Conservation (phyloP, 2,797 vertebrate species). For the Chloroceryle amazona region DNA sequence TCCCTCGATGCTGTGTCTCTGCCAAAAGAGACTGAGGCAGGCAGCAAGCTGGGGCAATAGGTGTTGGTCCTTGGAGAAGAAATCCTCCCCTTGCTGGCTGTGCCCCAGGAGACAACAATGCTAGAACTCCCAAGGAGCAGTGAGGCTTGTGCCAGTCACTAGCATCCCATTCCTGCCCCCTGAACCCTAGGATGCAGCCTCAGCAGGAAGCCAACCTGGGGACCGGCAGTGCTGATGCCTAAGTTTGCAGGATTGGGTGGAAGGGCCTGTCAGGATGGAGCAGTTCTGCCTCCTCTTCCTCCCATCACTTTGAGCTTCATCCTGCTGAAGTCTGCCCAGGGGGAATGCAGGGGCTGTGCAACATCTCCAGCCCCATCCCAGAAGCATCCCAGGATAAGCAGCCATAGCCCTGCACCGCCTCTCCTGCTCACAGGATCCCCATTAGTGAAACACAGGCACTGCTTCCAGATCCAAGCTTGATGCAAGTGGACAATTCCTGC, state of each 20-base stretch:
- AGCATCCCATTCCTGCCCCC: background rate
- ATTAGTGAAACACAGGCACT: background rate
- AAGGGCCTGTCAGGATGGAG: background rate
- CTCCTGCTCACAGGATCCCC: background rate
- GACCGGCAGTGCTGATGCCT: background rate
- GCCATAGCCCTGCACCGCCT: rapidly evolving
- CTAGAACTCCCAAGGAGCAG: background rate
- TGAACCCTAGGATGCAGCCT: background rate
- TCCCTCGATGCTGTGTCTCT: slow-evolving; percentile 17
- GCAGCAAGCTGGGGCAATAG: slow-evolving; percentile 16
- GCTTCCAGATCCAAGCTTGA: background rate
- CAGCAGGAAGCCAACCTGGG: background rate
- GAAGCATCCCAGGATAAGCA: background rate
- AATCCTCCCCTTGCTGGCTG: slow-evolving; percentile 61
- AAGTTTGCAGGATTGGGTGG: background rate
- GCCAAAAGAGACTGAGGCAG: slow-evolving; percentile 14
- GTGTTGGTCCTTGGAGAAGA: slow-evolving; percentile 64
- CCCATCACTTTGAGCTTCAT: background rate
- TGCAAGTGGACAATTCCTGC: slow-evolving; percentile 46
- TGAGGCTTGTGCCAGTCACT: background rate
- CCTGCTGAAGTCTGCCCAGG: background rate
- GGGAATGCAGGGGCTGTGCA: background rate
- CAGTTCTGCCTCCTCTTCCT: background rate
- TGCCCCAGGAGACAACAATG: background rate
- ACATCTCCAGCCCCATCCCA: background rate